A percentile compares a stretch with the other conserved stretches of the same genome.
Conservation (phyloP, 2,888 invertebrate genomes). For the Xylophagus ater region DNA sequence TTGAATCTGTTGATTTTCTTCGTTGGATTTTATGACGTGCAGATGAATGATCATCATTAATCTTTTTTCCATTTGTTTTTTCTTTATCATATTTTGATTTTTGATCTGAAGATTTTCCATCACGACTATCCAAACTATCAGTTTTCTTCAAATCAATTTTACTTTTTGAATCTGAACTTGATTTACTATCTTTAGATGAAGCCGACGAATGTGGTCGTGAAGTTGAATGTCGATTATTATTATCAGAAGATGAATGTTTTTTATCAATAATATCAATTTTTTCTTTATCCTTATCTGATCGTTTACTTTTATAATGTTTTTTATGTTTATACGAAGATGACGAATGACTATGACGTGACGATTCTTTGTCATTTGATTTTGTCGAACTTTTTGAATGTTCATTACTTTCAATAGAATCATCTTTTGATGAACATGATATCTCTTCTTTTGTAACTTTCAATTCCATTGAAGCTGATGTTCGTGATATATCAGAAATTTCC, state of each 20-base stretch:
- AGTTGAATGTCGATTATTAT: no score
- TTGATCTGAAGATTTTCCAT: slow-evolving; percentile 26
- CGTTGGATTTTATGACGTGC: slow-evolving; percentile 51
- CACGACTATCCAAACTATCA: slow-evolving; percentile 13
- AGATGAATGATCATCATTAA: slow-evolving; percentile 60
- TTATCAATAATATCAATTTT: background rate
- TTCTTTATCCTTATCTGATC: background rate
- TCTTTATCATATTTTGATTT: slow-evolving; percentile 35
- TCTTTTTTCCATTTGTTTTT: slow-evolving; percentile 39
- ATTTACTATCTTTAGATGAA: slow-evolving; percentile 1
- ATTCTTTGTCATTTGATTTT: no score
- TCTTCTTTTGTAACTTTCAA: background rate
- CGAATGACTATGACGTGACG: no score
- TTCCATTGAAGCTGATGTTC: background rate
- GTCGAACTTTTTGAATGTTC: no score
- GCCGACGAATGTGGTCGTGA: slow-evolving; percentile 6
- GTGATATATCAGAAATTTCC: background rate
- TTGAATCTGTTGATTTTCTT: slow-evolving; percentile 69
- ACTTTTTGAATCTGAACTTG: background rate
- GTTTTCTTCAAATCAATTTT: slow-evolving; percentile 7
- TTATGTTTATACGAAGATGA: slow-evolving; percentile 4
- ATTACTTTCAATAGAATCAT: no score
- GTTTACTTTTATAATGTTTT: slow-evolving; percentile 7
- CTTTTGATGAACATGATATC: no score
- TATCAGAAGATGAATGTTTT: slow-evolving; percentile 2